Evolutionary conservation across 2,797 vertebrate species (phyloP), one percentile per base, ranked within the genome.

Genomic region (Paguma larvata): DNA sequence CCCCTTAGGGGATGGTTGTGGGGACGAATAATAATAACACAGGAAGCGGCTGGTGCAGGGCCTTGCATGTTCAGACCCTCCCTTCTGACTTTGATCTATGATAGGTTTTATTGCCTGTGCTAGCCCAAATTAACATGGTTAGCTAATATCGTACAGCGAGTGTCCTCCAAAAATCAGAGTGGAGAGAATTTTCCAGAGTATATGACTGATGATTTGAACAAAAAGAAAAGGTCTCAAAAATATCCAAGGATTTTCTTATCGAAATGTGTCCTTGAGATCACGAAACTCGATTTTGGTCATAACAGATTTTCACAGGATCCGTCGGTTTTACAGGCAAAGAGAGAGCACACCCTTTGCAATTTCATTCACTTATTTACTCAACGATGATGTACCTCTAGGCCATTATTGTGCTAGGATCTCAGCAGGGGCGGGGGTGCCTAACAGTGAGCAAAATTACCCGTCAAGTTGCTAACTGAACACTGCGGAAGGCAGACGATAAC

Each of bases 321-420:
- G 73, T 56, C 7, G 34, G 53, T 79, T 92, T 94, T 14, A 44
- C 10, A 53, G 73, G 27, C 88, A 80, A 85, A 72, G 79, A 15
- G 34, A 2, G n/a, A 78, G 38, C 18, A 41, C 0, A 48, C n/a
- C 3, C 41, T 23, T 80, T 82, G 56, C 10, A 77, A 62, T 70
- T 84, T 94, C 6, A 27, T 77, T 41, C 32, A 51, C 78, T 79
- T 89, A 85, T 85, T 95, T 85, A 84, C 30, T 77, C 59, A 56
- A 13, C 9, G 84, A 32, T 19, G n/a, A 82, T 53, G 10, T 48
- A 56, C 18, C 19, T 67, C 44, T 67, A 63, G 34, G 5, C n/a
- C 30, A 16, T 38, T 75, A 18, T 30, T 32, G 38, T 72, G 14
- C 65, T 70, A 88, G 34, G 25, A 38, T 90, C 88, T 44, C 77